Evolutionary conservation across 2,113 vertebrate genomes (phyloP), one percentile per base, ranked within the genome.

Genomic region (Callopanchax toddi): DNA sequence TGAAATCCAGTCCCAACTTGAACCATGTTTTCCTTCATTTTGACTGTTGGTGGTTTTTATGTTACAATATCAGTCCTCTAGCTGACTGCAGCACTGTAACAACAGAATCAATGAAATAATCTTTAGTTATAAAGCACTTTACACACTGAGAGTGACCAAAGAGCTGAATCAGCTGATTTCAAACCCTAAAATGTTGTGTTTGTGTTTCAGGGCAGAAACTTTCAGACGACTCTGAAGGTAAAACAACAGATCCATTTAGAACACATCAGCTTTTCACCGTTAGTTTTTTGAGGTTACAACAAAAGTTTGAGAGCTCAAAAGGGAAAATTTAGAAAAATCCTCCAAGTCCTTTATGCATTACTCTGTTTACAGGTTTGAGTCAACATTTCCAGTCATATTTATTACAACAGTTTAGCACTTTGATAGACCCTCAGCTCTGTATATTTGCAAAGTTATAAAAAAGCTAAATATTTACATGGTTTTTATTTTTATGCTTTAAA

Each of bases 11-110:
- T 71, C 60, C 52, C 40, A 45, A 54, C 56, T 46, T 7, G 36
- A 56, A 63, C 51, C 12, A 34, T 32, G 29, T 65, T 18, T 39
- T 43, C n/a, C 42, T 62, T 67, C 55, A 2, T 18, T 39, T 26
- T 61, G 60, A 77, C 73, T 84, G 84, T 82, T 86, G 85, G 66
- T 86, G 71, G 60, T 76, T 71, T 74, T 3, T 74, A 81, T 67
- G 67, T 57, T 23, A 45, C 39, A 48, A 45, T 50, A 29, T 3
- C 21, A 6, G 49, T 68, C 55, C 45, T 43, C 71, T 90, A 91
- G 60, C 85, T 90, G 68, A 89, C 71, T 0, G 82, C 44, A 1
- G 87, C 82, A n/a, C n/a, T n/a, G n/a, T n/a, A n/a, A n/a, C n/a
- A n/a, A n/a, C n/a, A n/a, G n/a, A n/a, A n/a, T n/a, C n/a, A n/a